Base-by-base conservation (phyloP, 37 sponge, comb jelly and placozoan species). In the Ephydatia muelleri region DNA sequence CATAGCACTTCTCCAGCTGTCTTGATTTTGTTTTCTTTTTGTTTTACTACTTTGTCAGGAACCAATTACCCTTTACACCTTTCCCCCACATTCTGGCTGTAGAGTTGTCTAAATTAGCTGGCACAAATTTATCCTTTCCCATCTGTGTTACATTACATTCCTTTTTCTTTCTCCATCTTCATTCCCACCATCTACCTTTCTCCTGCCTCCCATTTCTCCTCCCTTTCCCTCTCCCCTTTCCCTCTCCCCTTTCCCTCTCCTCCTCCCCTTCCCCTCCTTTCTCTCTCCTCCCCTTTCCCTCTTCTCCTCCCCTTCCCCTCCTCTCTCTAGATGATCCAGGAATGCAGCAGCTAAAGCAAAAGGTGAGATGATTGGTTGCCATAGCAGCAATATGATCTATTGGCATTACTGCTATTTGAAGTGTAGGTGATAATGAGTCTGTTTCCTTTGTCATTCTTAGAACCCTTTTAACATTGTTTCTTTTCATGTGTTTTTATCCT, bases 231-330 rank as follows among this genome's bases (percentile, higher is more conserved):
- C 35, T 34, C 9, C 35, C 36, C 35, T 5, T 32, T 34, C 31
- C 9, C n/a, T 37, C 34, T 32, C 35, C 81, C 36, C 81, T 65
- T 68, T 67, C 81, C 32, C 82, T 70, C 82, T 71, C 73, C 38
- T 48, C 36, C 37, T 71, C 47, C 43, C 37, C 70, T 38, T 48
- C 64, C 35, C 73, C 37, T 48, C 43, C 82, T 70, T 72, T 37
- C 47, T 36, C 73, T 70, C 49, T 70, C 82, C 43, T 73, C 70
- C 82, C 70, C 73, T 19, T 34, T 9, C 75, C 31, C 75, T 9
- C 9, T 19, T 34, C 75, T 9, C 23, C 36, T 38, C 80, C 64
- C 36, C 11, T 35, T 67, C 80, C 36, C 48, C 68, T 28, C 36
- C 14, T 65, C 79, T 67, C 78, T 77, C 71, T 67, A 69, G 26